Evolutionary conservation across 2,888 invertebrate species (phyloP).

Genomic region (Agrotis clavis): DNA sequence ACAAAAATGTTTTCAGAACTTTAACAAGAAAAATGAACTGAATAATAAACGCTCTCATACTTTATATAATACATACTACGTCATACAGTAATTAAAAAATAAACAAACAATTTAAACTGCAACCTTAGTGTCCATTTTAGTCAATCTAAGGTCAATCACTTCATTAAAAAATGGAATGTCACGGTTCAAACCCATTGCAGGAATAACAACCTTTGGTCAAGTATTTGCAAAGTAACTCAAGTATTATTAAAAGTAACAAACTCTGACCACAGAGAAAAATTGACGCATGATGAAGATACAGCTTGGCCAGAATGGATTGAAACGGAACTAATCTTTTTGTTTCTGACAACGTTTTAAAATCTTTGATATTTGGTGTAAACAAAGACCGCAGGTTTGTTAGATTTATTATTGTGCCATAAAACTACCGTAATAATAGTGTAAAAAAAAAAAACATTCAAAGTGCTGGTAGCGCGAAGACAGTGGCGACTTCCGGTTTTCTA

Average conservation of each 20-base stretch:
- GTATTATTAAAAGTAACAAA: conserved; percentile 19
- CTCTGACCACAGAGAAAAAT: conserved; percentile 16
- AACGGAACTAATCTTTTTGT: no score
- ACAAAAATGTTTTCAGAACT: conserved; percentile 1
- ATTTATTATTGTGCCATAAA: no score
- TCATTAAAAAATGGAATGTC: conserved; percentile 47
- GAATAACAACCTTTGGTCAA: conserved; percentile 10
- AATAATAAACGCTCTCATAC: neutral
- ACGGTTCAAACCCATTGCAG: conserved; percentile 16
- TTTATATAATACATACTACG: neutral
- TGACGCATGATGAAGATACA: conserved; percentile 27
- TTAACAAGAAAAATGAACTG: neutral
- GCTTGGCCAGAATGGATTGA: no score
- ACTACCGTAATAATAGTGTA: no score
- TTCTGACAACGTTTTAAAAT: no score
- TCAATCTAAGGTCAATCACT: conserved; percentile 43
- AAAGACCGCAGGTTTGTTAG: no score
- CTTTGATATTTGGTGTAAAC: no score
- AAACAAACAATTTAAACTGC: conserved; percentile 14
- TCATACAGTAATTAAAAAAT: conserved; percentile 14
- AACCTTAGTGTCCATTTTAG: conserved; percentile 26
- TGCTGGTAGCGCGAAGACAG: no score
- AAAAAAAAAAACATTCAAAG: no score
- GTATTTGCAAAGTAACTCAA: conserved; percentile 1
- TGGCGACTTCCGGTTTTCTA: no score